Percentiles rank a stretch among this genome's conserved stretches.
Evolutionary conservation across 2,888 invertebrate species (phyloP).

Genomic region (Drosophila cracens): DNA sequence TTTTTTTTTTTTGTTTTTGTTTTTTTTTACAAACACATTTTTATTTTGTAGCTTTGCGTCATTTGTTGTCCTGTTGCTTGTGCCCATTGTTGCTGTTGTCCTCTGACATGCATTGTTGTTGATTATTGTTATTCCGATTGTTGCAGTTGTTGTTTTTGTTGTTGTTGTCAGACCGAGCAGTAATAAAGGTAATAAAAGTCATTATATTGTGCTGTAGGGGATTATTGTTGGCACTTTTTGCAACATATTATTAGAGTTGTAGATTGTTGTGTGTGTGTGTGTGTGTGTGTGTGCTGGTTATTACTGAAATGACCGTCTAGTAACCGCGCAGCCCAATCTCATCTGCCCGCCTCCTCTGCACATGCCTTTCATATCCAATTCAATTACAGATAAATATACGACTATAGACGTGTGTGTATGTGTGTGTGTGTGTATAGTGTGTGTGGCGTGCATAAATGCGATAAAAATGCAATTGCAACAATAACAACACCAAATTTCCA

Average conservation of each 20-base stretch:
- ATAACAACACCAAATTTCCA: slow-evolving; percentile 15
- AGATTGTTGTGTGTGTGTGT: slow-evolving; percentile 13
- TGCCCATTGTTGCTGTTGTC: slow-evolving; percentile 48
- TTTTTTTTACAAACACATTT: background rate
- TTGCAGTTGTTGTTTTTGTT: slow-evolving; percentile 43
- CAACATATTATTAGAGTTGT: slow-evolving; percentile 65
- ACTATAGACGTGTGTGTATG: slow-evolving; percentile 10
- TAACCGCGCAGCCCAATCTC: slow-evolving; percentile 1
- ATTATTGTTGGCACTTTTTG: slow-evolving; percentile 68
- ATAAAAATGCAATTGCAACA: slow-evolving; percentile 31
- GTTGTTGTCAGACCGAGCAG: slow-evolving; percentile 52
- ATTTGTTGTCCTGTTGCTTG: slow-evolving; percentile 50
- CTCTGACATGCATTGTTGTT: slow-evolving; percentile 59
- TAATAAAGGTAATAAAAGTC: slow-evolving; percentile 81
- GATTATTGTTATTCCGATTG: slow-evolving; percentile 24
- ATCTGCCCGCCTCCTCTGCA: background rate
- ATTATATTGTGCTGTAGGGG: slow-evolving; percentile 78
- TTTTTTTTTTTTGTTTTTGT: background rate
- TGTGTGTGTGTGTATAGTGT: slow-evolving; percentile 5
- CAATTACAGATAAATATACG: slow-evolving; percentile 65
- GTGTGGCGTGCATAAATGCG: slow-evolving; percentile 2
- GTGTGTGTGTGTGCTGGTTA: slow-evolving; percentile 19
- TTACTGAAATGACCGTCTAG: slow-evolving; percentile 11
- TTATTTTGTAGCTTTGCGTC: slow-evolving; percentile 29
- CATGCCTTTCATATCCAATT: slow-evolving; percentile 49